Evolutionary conservation across 1,140 invertebrate genomes (phyloP).

Genomic region (Leptinotarsa lineolata): DNA sequence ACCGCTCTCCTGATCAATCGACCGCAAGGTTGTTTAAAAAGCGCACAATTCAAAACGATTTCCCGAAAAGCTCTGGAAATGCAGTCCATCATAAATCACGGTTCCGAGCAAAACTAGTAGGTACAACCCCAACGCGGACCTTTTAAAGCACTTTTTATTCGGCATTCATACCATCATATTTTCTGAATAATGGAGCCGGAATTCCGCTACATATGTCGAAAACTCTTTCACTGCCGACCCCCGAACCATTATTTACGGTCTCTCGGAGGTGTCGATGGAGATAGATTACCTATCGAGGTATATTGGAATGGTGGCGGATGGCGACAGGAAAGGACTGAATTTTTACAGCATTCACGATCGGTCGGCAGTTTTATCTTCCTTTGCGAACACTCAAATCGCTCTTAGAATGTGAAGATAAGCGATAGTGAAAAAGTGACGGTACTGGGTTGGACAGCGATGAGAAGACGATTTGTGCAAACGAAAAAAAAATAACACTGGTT

Average conservation of each 20-base stretch:
- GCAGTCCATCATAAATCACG: not conserved
- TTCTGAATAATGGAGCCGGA: conserved; percentile 28
- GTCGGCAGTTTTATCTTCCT: conserved; percentile 2
- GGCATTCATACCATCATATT: conserved; percentile 24
- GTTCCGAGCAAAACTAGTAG: not conserved
- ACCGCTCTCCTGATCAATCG: not conserved
- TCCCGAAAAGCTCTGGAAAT: not conserved
- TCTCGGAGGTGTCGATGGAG: conserved; percentile 28
- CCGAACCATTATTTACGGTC: conserved; percentile 19
- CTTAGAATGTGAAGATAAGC: not conserved
- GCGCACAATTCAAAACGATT: not conserved
- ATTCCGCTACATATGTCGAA: conserved; percentile 26
- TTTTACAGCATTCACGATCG: not conserved
- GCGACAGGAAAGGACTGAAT: not conserved
- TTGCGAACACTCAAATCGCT: not conserved
- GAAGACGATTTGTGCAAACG: too few species aligned
- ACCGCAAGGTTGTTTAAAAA: not conserved
- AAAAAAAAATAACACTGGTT: too few species aligned
- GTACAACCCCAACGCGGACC: not conserved
- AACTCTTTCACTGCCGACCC: conserved; percentile 21
- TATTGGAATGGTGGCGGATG: conserved; percentile 1
- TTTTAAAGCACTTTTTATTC: conserved; percentile 11
- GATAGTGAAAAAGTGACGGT: not conserved
- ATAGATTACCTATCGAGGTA: conserved; percentile 23
- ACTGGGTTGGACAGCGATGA: too few species aligned